A percentile compares a stretch with the other conserved stretches of the same genome.
These are phyloP conservation scores for Papilio protenor DNA, from an alignment of 2,888 invertebrate species.

Conservation along the genomic window DNA sequence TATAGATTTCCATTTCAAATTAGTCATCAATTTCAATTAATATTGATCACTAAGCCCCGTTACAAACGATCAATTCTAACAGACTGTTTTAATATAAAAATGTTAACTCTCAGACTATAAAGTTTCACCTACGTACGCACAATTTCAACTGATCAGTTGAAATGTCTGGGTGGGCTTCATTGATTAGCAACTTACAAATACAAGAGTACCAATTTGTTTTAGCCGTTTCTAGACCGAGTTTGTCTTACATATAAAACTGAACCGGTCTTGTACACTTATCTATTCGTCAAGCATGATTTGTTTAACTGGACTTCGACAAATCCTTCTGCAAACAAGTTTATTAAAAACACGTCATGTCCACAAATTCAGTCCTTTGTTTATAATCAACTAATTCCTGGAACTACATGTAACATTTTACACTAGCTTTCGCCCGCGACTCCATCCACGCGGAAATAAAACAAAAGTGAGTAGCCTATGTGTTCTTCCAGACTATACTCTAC, in stretches of 20 bases:
- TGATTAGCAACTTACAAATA: not conserved
- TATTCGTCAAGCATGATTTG: not conserved
- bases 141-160: no score
- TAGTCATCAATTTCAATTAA: no score
- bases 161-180: not conserved
- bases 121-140: no score
- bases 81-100: no score
- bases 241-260: not conserved
- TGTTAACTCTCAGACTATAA: no score
- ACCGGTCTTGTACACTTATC: not conserved
- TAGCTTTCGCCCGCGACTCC: no score
- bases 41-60: no score
- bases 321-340: not conserved
- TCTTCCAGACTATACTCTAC: no score
- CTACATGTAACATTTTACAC: not conserved
- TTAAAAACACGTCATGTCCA: not conserved
- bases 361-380: not conserved
- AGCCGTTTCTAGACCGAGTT: not conserved
- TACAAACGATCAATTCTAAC: no score
- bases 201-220: not conserved
- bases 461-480: no score
- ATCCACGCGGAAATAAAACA: no score
- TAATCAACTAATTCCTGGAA: not conserved
- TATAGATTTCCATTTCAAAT: no score
- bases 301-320: conserved; percentile 2